Evolutionary conservation across 2,113 vertebrate genomes (phyloP).

Genomic region (Callithrix jacchus): DNA sequence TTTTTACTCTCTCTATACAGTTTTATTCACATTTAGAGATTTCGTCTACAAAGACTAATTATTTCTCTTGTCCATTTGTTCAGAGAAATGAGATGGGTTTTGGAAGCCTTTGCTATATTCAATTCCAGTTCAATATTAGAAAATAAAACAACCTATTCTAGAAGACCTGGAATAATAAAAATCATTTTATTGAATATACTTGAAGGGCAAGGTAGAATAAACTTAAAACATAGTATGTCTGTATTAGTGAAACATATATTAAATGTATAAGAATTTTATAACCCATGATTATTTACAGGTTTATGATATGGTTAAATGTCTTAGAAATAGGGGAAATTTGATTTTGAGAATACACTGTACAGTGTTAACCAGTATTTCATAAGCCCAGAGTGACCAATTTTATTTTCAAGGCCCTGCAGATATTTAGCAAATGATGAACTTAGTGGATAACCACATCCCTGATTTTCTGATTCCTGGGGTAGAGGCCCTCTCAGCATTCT

Average conservation of each 20-base stretch:
- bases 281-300: background rate
- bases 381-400: background rate
- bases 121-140: background rate
- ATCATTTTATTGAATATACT: background rate
- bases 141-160: background rate
- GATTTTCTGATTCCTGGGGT: background rate
- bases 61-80: background rate
- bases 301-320: background rate
- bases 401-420: background rate
- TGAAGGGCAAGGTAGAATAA: background rate
- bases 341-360: background rate
- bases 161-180: background rate
- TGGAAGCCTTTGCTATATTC: background rate
- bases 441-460: fast-evolving
- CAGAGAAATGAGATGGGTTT: background rate
- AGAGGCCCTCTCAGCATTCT: background rate
- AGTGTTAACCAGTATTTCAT: background rate
- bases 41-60: background rate
- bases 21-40: background rate
- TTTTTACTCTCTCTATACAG: background rate
- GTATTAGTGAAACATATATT: no score
- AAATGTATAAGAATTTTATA: no score
- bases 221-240: background rate
- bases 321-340: background rate
- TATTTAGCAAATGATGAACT: background rate